These are phyloP conservation scores for Sebastes ruberrimus DNA, from an alignment of 2,797 vertebrate species.

Conservation along the genomic window DNA sequence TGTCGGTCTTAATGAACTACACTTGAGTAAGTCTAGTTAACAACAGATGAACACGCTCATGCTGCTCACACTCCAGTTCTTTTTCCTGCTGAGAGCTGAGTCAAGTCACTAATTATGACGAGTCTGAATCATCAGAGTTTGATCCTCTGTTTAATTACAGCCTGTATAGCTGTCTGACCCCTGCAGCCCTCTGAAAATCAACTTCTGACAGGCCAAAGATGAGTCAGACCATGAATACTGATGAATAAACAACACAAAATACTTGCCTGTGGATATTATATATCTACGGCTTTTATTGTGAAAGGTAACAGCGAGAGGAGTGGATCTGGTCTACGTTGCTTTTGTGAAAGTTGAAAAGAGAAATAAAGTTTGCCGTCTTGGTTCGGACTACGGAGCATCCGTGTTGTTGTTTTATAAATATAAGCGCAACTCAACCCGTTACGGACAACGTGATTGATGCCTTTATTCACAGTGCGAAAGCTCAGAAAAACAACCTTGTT, in stretches of 20 bases:
- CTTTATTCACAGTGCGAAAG: too few relatives aligned
- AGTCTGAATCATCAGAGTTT: constrained; percentile 18
- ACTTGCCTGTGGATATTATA: not conserved
- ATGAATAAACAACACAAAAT: not conserved
- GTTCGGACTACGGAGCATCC: not conserved
- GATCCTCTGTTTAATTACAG: not conserved
- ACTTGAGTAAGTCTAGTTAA: constrained; percentile 41
- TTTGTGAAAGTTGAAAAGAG: too few relatives aligned
- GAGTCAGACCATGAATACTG: not conserved
- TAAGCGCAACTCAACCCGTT: too few relatives aligned
- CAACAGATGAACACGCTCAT: constrained; percentile 40
- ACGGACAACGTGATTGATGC: too few relatives aligned
- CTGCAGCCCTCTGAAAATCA: not conserved
- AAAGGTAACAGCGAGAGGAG: not conserved
- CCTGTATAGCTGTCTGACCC: not conserved
- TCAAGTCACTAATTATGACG: constrained; percentile 11
- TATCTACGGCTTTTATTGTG: not conserved
- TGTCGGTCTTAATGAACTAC: constrained; percentile 53
- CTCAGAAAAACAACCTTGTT: too few relatives aligned
- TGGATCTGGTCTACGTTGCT: not conserved
- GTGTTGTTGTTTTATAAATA: not conserved
- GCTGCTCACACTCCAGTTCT: constrained; percentile 9
- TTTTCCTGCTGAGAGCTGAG: constrained; percentile 7
- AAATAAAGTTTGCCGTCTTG: not conserved
- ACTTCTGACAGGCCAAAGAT: not conserved